A percentile compares a stretch with the other conserved stretches of the same genome.
phyloP scores from a whole-genome alignment of 2,113 vertebrate species.

The Eulemur rufifrons region DNA sequence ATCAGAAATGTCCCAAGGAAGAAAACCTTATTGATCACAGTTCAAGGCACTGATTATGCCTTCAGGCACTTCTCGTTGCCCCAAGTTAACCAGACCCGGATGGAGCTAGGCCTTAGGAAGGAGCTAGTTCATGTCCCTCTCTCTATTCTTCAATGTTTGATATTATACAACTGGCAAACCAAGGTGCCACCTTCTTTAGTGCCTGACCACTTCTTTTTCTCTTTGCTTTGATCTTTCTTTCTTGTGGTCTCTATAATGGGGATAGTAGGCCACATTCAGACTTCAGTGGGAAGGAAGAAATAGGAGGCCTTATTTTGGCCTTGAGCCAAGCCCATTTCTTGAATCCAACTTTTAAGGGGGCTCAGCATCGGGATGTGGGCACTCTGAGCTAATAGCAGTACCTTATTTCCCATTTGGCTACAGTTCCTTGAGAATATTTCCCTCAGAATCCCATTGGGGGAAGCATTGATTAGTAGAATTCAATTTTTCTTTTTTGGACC shows the following conservation, averaged over 20 bases:
- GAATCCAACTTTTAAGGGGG: background rate
- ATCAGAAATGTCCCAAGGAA: background rate
- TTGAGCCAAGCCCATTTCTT: background rate
- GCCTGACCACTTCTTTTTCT: background rate
- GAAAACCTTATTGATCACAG: background rate
- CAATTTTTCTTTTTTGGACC: background rate
- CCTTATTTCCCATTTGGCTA: background rate
- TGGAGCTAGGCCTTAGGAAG: background rate
- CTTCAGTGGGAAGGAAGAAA: background rate
- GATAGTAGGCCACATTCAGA: background rate
- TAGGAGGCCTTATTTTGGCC: background rate
- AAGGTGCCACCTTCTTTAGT: background rate
- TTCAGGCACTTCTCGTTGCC: background rate
- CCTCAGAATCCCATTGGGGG: background rate
- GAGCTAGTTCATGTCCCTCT: background rate
- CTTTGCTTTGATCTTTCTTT: background rate
- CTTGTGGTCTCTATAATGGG: background rate
- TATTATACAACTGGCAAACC: background rate
- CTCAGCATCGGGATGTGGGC: background rate
- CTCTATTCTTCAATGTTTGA: background rate
- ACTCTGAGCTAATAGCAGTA: background rate
- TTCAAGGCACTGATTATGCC: background rate
- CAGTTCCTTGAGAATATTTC: background rate
- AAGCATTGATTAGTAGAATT: constrained; percentile 15
- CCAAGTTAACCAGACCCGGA: accelerated